phyloP scores from a whole-genome alignment of 2,888 invertebrate species.

The Scotopteryx bipunctaria region DNA sequence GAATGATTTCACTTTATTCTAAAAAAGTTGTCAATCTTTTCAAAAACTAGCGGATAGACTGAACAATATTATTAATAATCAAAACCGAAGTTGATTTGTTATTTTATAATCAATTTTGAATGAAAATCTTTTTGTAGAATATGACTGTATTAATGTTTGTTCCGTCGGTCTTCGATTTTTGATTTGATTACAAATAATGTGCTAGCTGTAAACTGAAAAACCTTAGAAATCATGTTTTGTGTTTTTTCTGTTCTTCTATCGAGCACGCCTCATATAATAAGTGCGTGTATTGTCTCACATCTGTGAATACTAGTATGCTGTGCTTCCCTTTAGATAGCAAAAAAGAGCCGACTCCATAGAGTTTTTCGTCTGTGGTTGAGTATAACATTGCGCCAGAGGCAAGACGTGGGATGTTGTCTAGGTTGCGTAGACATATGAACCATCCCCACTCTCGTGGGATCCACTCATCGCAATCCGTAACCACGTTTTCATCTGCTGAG shows the following conservation, averaged over 20 bases:
- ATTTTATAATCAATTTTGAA: no score
- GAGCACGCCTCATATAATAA: constrained; percentile 15
- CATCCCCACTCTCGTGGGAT: constrained; percentile 24
- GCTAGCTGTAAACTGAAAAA: no score
- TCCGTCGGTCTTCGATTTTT: no score
- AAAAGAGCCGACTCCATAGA: constrained; percentile 24
- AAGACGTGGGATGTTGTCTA: constrained; percentile 8
- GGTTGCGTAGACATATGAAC: constrained; percentile 23
- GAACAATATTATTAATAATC: no score
- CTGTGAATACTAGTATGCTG: constrained; percentile 24
- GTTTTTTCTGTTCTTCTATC: not conserved
- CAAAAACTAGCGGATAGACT: no score
- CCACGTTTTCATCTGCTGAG: constrained; percentile 3
- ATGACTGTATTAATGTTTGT: no score
- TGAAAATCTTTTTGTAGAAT: no score
- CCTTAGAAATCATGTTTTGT: no score
- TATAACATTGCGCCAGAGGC: constrained; percentile 17
- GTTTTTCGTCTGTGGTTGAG: not conserved
- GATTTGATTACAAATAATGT: no score
- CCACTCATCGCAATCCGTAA: constrained; percentile 24
- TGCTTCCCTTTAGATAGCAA: constrained; percentile 13
- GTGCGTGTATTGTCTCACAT: constrained; percentile 13
- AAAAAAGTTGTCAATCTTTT: no score
- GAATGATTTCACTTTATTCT: no score
- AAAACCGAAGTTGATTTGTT: no score